These are phyloP conservation scores for Atta texana DNA, from an alignment of 1,140 invertebrate species.

Conservation along the genomic window DNA sequence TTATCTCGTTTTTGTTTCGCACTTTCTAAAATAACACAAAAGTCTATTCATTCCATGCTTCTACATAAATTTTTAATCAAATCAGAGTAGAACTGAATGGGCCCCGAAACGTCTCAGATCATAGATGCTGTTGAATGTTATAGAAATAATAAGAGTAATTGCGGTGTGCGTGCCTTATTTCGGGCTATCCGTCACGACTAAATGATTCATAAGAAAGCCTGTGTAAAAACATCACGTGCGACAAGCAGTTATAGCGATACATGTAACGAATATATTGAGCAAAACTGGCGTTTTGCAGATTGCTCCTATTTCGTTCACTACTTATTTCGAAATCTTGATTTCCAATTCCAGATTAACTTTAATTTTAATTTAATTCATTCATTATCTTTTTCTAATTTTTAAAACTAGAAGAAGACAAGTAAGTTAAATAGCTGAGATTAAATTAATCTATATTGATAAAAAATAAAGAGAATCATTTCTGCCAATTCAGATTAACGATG, in stretches of 20 bases:
- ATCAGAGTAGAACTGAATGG: neutral
- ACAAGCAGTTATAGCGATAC: neutral
- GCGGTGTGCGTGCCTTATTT: constrained; percentile 31
- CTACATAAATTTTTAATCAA: neutral
- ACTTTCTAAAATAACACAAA: neutral
- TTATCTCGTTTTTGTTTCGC: neutral
- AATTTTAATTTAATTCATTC: no score
- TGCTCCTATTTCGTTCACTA: neutral
- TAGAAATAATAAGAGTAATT: neutral
- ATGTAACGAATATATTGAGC: neutral
- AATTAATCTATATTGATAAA: no score
- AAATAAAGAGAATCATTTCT: no score
- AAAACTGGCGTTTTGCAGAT: neutral
- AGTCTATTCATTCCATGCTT: neutral
- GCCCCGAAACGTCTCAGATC: neutral
- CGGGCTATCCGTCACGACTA: constrained; percentile 18
- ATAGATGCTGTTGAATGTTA: neutral
- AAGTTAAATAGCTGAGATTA: no score
- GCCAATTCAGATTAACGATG: no score
- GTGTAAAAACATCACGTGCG: neutral
- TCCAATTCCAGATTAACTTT: neutral
- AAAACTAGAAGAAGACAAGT: no score
- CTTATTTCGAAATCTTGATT: neutral
- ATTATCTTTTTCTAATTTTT: no score
- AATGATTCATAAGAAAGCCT: neutral